Evolutionary conservation across 2,797 vertebrate genomes (phyloP).

Genomic region (Enteromius viviparus): DNA sequence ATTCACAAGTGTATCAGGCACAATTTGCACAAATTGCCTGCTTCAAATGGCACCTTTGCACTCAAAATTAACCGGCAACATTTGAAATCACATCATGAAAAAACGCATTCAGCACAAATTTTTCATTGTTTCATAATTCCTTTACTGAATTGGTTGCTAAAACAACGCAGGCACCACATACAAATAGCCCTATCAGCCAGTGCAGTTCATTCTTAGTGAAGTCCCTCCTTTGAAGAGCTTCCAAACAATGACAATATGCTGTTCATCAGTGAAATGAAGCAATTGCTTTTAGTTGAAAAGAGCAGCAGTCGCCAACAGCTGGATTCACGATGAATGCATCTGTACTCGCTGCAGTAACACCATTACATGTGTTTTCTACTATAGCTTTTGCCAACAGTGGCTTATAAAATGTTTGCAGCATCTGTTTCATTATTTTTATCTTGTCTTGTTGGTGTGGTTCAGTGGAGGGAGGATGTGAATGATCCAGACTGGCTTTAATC

Average conservation of each 20-base stretch:
- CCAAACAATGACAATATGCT: slow-evolving; percentile 12
- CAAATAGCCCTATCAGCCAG: not conserved
- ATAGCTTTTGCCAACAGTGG: slow-evolving; percentile 16
- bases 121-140: not conserved
- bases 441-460: slow-evolving; percentile 9
- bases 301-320: slow-evolving; percentile 2
- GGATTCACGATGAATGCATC: slow-evolving; percentile 12
- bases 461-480: not conserved
- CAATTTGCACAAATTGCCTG: not conserved
- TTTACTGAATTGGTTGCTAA: not conserved
- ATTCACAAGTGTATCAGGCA: not conserved
- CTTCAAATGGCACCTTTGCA: not conserved
- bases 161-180: not conserved
- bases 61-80: not conserved
- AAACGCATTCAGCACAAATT: not conserved
- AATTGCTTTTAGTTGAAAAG: not conserved
- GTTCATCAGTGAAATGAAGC: slow-evolving; percentile 1
- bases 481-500: slow-evolving; percentile 22
- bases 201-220: not conserved
- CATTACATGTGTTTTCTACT: slow-evolving; percentile 16
- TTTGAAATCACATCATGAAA: not conserved
- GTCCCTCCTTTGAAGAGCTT: not conserved
- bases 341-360: not conserved
- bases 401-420: slow-evolving; percentile 29
- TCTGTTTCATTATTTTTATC: slow-evolving; percentile 29